phyloP scores from a whole-genome alignment of 2,113 vertebrate species.

The Carlito syrichta region DNA sequence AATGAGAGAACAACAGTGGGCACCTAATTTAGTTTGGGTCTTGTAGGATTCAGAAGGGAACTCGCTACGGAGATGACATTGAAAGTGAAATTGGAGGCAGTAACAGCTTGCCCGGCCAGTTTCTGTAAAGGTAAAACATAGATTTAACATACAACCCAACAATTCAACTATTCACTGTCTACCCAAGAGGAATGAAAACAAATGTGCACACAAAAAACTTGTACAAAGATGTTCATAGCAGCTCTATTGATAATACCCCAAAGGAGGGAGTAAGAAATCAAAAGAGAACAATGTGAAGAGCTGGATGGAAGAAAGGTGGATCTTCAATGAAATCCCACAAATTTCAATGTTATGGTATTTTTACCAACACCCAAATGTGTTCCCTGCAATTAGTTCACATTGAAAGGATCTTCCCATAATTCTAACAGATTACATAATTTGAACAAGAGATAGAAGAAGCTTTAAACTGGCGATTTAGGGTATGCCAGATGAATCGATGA shows the following conservation, averaged over 20 bases:
- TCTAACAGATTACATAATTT: not conserved
- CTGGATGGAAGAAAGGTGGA: not conserved
- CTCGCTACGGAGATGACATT: fast-evolving
- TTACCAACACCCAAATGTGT: not conserved
- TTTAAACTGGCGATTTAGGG: not conserved
- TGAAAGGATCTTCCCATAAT: not conserved
- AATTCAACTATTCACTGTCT: not conserved
- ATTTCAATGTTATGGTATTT: not conserved
- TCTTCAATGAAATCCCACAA: not conserved
- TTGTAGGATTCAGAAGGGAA: not conserved
- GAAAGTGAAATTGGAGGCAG: not conserved
- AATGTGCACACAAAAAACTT: not conserved
- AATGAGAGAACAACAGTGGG: not conserved
- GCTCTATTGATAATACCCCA: too few relatives aligned
- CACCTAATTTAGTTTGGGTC: not conserved
- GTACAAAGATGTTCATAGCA: not conserved
- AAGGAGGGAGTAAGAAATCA: too few relatives aligned
- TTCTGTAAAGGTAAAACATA: not conserved
- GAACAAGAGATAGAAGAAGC: not conserved
- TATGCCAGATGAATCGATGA: not conserved
- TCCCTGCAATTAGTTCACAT: not conserved
- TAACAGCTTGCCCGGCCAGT: not conserved
- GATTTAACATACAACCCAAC: too few relatives aligned
- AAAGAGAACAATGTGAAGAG: not conserved
- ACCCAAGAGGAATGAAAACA: not conserved